Percentiles rank a stretch among this genome's conserved stretches.
Evolutionary conservation across 1,140 invertebrate genomes (phyloP).

Genomic region (Cheumatopsyche charites): DNA sequence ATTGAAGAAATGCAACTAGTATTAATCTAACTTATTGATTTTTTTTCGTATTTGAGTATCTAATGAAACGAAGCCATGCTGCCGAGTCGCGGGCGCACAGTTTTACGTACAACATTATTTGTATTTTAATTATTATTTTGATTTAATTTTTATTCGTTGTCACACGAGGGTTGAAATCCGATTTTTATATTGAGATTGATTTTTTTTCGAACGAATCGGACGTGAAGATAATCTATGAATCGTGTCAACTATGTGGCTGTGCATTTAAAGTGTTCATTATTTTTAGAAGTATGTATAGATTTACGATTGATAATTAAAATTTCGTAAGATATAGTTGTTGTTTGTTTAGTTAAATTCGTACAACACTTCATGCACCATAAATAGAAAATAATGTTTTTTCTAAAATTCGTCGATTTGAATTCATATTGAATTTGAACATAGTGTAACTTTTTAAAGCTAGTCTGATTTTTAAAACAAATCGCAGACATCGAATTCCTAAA

Average conservation of each 20-base stretch:
- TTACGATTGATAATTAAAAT: constrained; percentile 3
- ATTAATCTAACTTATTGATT: constrained; percentile 38
- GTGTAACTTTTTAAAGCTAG: constrained; percentile 9
- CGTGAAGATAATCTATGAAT: neutral
- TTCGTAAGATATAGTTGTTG: neutral
- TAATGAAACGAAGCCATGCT: no score
- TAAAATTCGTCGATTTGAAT: neutral
- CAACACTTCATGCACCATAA: neutral
- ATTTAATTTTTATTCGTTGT: no score
- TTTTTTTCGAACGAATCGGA: no score
- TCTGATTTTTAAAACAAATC: constrained; percentile 2
- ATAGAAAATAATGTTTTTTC: constrained; percentile 3
- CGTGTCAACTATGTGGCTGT: constrained; percentile 34
- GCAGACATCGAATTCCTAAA: neutral
- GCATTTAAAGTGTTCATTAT: constrained; percentile 36
- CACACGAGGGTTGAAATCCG: no score
- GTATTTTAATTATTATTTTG: no score
- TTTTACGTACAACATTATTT: neutral
- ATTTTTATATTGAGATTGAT: no score
- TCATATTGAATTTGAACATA: constrained; percentile 30
- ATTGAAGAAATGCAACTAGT: constrained; percentile 7
- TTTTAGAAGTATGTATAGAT: constrained; percentile 19
- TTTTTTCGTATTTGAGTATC: no score
- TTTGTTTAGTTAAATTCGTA: neutral
- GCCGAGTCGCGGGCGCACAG: no score